These are phyloP conservation scores for Spicauda simplicius DNA, from an alignment of 2,888 invertebrate species.

Conservation along the genomic window DNA sequence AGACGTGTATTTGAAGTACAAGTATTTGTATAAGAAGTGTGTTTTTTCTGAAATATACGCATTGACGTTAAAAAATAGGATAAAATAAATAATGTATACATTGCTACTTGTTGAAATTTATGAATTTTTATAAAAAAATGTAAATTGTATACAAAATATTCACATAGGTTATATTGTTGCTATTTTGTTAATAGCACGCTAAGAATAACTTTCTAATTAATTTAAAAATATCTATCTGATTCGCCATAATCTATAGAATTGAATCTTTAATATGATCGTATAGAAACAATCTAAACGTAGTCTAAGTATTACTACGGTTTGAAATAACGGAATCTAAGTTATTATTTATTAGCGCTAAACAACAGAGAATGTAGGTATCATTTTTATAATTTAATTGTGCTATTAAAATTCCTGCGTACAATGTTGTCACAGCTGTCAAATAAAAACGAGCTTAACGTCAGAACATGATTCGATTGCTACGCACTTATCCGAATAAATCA, in stretches of 20 bases:
- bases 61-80: no score
- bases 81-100: no score
- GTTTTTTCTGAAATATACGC: no score
- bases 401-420: not conserved
- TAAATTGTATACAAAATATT: no score
- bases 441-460: not conserved
- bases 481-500: not conserved
- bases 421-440: not conserved
- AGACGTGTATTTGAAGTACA: no score
- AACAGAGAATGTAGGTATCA: not conserved
- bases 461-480: not conserved
- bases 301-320: conserved; percentile 2
- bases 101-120: no score
- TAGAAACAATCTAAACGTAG: conserved; percentile 12
- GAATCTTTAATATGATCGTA: not conserved
- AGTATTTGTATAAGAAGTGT: no score
- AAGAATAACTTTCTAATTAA: no score
- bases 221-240: not conserved
- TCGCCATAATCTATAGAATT: not conserved
- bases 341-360: not conserved
- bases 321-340: conserved; percentile 7
- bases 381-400: not conserved
- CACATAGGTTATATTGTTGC: no score
- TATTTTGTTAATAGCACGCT: no score
- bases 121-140: no score